These are phyloP conservation scores for Xanthorhoe spadicearia DNA, from an alignment of 2,888 invertebrate genomes.

Conservation along the genomic window DNA sequence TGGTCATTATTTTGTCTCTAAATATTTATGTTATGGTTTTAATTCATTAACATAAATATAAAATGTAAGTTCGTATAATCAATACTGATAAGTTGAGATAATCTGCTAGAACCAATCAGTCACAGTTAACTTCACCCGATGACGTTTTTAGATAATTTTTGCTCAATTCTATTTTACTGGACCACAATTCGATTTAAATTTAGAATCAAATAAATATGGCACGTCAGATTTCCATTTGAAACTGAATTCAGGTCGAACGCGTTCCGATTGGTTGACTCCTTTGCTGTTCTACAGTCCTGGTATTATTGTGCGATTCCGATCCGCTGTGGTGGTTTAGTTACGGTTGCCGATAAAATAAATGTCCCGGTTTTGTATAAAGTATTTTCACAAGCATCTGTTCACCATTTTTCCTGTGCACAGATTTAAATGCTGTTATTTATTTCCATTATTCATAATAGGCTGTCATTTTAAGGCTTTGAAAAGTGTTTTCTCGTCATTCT, in stretches of 20 bases:
- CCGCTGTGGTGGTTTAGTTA: conserved; percentile 4
- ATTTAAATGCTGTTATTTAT: neutral
- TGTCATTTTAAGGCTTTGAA: too few species aligned
- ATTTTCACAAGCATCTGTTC: neutral
- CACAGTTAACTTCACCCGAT: neutral
- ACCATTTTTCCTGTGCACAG: too few species aligned
- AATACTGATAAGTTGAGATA: neutral
- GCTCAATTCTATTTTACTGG: neutral
- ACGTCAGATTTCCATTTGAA: conserved; percentile 25
- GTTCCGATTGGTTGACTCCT: conserved; percentile 29
- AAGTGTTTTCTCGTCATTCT: too few species aligned
- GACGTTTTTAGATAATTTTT: neutral
- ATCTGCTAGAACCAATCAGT: neutral
- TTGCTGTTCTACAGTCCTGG: conserved; percentile 20
- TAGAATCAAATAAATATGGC: conserved; percentile 20
- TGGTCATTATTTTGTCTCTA: conserved; percentile 4
- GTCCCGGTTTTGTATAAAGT: neutral
- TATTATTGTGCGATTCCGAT: conserved; percentile 17
- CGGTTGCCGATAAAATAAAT: conserved; percentile 11
- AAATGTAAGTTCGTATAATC: conserved; percentile 7
- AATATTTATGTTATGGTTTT: neutral
- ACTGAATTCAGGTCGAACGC: conserved; percentile 30
- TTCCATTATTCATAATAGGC: too few species aligned
- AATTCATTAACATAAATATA: neutral
- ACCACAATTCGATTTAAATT: conserved; percentile 5